A percentile compares a stretch with the other conserved stretches of the same genome.
Evolutionary conservation across 2,113 vertebrate species (phyloP).

Genomic region (Corythaixoides concolor): DNA sequence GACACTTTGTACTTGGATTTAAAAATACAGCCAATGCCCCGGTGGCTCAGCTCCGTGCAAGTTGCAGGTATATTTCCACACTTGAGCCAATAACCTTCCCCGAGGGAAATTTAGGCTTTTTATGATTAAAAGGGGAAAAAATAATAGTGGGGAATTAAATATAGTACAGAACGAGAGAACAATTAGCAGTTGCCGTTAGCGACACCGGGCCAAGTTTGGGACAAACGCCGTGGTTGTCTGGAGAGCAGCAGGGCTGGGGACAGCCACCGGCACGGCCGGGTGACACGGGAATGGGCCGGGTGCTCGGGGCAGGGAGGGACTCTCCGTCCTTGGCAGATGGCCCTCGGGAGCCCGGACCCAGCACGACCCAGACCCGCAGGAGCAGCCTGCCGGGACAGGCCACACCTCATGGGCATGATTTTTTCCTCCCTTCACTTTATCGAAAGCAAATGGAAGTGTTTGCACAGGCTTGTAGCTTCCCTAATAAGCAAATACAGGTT

Average conservation of each 20-base stretch:
- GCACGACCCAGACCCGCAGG: accelerated
- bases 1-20: slow-evolving; percentile 66
- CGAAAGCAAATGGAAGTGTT: slow-evolving; percentile 41
- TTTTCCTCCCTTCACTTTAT: not conserved
- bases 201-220: slow-evolving; percentile 11
- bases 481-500: slow-evolving; percentile 20
- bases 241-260: slow-evolving; percentile 6
- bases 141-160: slow-evolving; percentile 67
- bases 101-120: slow-evolving; percentile 70
- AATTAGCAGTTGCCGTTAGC: slow-evolving; percentile 58
- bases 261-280: not conserved
- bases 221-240: not conserved
- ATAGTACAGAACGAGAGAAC: slow-evolving; percentile 51
- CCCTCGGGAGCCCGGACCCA: accelerated
- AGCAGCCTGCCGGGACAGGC: not conserved
- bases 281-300: not conserved
- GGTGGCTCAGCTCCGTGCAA: not conserved
- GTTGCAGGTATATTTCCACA: slow-evolving; percentile 65
- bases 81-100: slow-evolving; percentile 65
- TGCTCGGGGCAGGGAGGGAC: not conserved
- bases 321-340: not conserved
- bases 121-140: slow-evolving; percentile 73
- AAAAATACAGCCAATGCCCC: slow-evolving; percentile 64
- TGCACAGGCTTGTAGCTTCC: slow-evolving; percentile 26
- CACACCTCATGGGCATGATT: not conserved